These are phyloP conservation scores for Petrocephalus sullivani DNA, from an alignment of 2,797 vertebrate species.

Conservation along the genomic window DNA sequence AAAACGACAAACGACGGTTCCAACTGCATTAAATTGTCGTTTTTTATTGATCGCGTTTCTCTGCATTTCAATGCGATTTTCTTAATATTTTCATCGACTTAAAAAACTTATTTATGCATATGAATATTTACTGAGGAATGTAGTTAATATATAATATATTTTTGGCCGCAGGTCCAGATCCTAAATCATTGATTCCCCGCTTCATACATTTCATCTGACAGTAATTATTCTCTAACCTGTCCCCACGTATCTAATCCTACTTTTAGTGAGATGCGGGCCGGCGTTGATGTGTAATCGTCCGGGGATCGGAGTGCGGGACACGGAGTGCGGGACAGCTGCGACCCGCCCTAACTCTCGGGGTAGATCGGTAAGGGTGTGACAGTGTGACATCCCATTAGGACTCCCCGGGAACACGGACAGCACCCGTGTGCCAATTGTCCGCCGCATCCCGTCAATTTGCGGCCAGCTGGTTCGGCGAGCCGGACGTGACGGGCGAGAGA, in stretches of 20 bases:
- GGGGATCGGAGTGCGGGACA: not conserved
- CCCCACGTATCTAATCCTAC: not conserved
- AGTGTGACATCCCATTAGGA: constrained; percentile 11
- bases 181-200: not conserved
- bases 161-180: not conserved
- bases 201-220: not conserved
- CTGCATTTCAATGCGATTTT: not conserved
- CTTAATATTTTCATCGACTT: not conserved
- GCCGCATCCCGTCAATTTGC: constrained; percentile 3
- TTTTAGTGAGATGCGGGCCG: not conserved
- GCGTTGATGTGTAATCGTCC: not conserved
- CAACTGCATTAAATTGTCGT: not conserved
- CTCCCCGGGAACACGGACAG: not conserved
- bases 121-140: not conserved
- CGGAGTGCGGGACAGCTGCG: not conserved
- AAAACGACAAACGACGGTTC: not conserved
- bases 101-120: not conserved
- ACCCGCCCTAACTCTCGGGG: not conserved
- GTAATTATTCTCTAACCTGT: constrained; percentile 6
- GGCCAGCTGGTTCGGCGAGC: constrained; percentile 7
- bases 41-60: not conserved
- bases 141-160: not conserved
- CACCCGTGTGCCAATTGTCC: constrained; percentile 1
- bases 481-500: not conserved
- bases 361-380: not conserved